phyloP scores from a whole-genome alignment of 2,888 invertebrate species.

The Alitta virens region DNA sequence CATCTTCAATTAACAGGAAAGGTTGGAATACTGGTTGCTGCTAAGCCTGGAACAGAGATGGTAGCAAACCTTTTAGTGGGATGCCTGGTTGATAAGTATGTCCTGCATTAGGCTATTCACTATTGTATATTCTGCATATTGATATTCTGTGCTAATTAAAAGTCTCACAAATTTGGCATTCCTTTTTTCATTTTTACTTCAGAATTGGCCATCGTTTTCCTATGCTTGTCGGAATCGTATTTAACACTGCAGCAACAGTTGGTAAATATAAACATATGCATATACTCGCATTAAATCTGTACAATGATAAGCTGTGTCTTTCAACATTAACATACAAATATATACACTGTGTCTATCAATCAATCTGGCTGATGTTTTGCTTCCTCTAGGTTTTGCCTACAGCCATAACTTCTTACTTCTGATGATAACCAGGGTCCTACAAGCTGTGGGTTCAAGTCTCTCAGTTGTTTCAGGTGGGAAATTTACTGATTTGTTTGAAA shows the following conservation, averaged over 20 bases:
- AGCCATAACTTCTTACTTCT: conserved; percentile 2
- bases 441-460: conserved; percentile 15
- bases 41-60: conserved; percentile 11
- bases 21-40: conserved; percentile 10
- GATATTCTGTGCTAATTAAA: too few relatives aligned
- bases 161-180: neutral
- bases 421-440: conserved; percentile 5
- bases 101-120: too few relatives aligned
- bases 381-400: conserved; percentile 11
- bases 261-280: neutral
- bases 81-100: conserved; percentile 7
- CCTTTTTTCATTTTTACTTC: too few relatives aligned
- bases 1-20: neutral
- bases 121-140: too few relatives aligned
- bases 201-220: conserved; percentile 10
- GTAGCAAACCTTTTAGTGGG: conserved; percentile 9
- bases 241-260: conserved; percentile 8
- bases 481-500: too few relatives aligned
- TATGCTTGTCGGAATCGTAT: conserved; percentile 6
- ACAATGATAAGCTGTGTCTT: too few relatives aligned
- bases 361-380: too few relatives aligned
- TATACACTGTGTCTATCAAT: too few relatives aligned
- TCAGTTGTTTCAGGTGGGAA: conserved; percentile 13
- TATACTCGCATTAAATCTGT: too few relatives aligned
- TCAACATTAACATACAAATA: too few relatives aligned